Conservation (phyloP, 2,113 vertebrate species). For the Origma solitaria region DNA sequence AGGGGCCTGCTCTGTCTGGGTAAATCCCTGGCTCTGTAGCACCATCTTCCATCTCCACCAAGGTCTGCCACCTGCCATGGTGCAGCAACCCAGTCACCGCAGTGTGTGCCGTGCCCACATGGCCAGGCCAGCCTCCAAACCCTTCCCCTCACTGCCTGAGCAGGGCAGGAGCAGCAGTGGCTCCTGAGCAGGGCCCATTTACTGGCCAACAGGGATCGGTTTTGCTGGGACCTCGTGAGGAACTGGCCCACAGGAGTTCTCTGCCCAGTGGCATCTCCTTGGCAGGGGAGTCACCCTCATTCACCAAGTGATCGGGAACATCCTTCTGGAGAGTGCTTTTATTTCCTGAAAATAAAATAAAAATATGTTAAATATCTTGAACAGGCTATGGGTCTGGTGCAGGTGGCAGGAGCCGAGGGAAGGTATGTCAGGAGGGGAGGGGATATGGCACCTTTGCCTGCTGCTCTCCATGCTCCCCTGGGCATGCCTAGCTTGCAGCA, state of each 20-base stretch:
- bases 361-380: neutral
- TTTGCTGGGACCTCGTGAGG: neutral
- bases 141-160: neutral
- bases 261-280: rapidly evolving
- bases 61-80: conserved; percentile 69
- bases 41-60: conserved; percentile 70
- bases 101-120: neutral
- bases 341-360: neutral
- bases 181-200: rapidly evolving
- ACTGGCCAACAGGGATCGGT: neutral
- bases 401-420: neutral
- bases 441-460: neutral
- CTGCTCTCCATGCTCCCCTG: neutral
- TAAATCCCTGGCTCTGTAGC: conserved; percentile 68
- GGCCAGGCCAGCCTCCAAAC: neutral
- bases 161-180: neutral
- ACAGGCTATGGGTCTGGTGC: neutral
- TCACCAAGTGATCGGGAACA: neutral
- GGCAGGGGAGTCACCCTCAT: neutral
- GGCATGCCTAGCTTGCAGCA: neutral
- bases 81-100: neutral
- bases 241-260: neutral
- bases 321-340: neutral
- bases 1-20: conserved; percentile 67
- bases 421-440: neutral